A percentile compares a stretch with the other conserved stretches of the same genome.
These are phyloP conservation scores for Bombus terrestris DNA, from an alignment of 1,140 invertebrate genomes.

Conservation along the genomic window DNA sequence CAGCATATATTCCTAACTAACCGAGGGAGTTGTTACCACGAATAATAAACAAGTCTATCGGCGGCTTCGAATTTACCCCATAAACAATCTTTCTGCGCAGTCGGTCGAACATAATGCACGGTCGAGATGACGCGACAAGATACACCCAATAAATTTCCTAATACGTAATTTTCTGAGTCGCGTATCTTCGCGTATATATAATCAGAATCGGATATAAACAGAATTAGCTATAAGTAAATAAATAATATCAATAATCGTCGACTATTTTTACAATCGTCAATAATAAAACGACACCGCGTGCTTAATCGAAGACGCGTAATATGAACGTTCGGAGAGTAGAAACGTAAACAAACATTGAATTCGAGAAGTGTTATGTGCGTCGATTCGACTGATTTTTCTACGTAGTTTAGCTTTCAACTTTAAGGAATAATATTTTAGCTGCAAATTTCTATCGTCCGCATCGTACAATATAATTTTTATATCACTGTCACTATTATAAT, in stretches of 20 bases:
- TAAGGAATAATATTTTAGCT: not conserved
- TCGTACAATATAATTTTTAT: not conserved
- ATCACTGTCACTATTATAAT: not conserved
- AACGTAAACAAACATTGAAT: not conserved
- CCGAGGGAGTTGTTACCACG: not conserved
- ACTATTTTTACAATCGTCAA: not conserved
- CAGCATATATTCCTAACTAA: not conserved
- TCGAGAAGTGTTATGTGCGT: not conserved
- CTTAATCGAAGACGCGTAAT: conserved; percentile 14
- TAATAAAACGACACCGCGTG: not conserved
- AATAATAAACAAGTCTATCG: conserved; percentile 17
- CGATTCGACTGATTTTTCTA: not conserved
- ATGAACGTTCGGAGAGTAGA: not conserved
- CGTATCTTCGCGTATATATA: not conserved
- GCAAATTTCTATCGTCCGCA: not conserved
- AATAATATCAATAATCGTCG: conserved; percentile 16
- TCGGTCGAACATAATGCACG: not conserved
- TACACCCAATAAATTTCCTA: conserved; percentile 3
- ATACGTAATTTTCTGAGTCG: not conserved
- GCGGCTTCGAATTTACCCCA: not conserved
- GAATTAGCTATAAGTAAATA: conserved; percentile 23
- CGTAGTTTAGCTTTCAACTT: not conserved
- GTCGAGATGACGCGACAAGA: not conserved
- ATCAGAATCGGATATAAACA: not conserved
- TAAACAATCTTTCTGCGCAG: not conserved